Evolutionary conservation across 2,113 vertebrate species (phyloP), one percentile per base, ranked within the genome.

Genomic region (Rhinopomastus cyanomelas): DNA sequence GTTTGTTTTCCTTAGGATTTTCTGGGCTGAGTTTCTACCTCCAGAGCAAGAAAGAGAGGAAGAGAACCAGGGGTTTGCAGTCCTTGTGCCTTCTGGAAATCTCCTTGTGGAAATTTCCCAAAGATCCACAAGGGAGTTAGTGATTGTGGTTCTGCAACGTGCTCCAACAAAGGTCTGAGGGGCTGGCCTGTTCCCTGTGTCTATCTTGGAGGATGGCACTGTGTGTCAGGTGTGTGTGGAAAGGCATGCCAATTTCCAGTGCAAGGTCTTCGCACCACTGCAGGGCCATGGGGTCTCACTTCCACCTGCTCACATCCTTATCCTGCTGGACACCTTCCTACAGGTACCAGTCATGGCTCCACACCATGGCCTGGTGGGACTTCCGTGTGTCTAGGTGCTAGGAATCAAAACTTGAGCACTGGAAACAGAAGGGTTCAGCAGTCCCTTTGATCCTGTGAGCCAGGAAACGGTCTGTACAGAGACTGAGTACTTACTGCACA

Each of bases 151-250:
- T 6, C 44, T 29, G 61, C 27, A 14, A 17, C 5, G 5, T 51
- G 30, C 26, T 61, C n/a, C n/a, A 49, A 46, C 4, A 32, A 29
- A 22, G 19, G 9, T 32, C 26, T 29, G 39, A 32, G 13, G 22
- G 39, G 9, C 16, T 60, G 64, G 46, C 5, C 17, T 32, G 34
- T 25, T 46, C 21, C 11, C 0, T 0, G 29, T 23, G 8, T 18
- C 39, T 62, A n/a, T 18, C 37, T 39, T 27, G 26, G 36, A 69
- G 52, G 16, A 11, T 17, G 19, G 32, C 26, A 16, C 27, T 30
- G 8, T 20, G 8, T 26, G 30, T 62, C 39, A 56, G 62, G 56
- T 0, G 1, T 30, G 6, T 1, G 2, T 29, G 23, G 61, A 51
- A 51, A 39, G 56, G 51, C 8, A 15, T 4, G 16, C 12, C 46